These are phyloP conservation scores for Drosophila rellima DNA, from an alignment of 2,888 invertebrate species.

Conservation along the genomic window DNA sequence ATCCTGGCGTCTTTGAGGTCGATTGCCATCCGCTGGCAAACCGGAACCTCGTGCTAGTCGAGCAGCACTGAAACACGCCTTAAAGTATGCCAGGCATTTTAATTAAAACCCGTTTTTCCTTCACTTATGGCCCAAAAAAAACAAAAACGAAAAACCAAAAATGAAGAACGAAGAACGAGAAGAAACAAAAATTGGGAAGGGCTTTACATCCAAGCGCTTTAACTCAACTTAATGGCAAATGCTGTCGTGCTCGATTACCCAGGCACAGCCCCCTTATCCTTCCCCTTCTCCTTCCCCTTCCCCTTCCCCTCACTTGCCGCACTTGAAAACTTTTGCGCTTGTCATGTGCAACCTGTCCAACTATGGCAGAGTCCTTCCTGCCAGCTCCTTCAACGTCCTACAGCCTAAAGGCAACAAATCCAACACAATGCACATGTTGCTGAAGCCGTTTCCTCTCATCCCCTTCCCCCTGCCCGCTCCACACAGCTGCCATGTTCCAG, in stretches of 20 bases:
- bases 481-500: conserved; percentile 8
- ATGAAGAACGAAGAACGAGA: neutral
- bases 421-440: conserved; percentile 74
- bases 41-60: conserved; percentile 5
- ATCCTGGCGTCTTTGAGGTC: conserved; percentile 43
- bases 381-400: conserved; percentile 41
- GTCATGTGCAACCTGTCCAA: conserved; percentile 78
- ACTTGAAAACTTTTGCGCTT: conserved; percentile 74
- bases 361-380: conserved; percentile 55
- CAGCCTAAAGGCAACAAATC: conserved; percentile 73
- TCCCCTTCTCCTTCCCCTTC: neutral
- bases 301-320: conserved; percentile 32
- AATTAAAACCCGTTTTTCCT: conserved; percentile 66
- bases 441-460: neutral
- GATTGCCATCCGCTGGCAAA: conserved; percentile 38
- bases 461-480: neutral
- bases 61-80: conserved; percentile 42
- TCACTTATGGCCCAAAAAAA: conserved; percentile 1
- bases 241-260: conserved; percentile 76
- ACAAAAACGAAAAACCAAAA: no score
- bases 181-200: conserved; percentile 16
- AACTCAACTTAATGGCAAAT: conserved; percentile 76
- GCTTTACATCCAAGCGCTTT: conserved; percentile 53
- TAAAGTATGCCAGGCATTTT: conserved; percentile 73
- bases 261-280: conserved; percentile 9